Conservation (phyloP, 2,888 invertebrate species). For the Cataglyphis altisquamis region DNA sequence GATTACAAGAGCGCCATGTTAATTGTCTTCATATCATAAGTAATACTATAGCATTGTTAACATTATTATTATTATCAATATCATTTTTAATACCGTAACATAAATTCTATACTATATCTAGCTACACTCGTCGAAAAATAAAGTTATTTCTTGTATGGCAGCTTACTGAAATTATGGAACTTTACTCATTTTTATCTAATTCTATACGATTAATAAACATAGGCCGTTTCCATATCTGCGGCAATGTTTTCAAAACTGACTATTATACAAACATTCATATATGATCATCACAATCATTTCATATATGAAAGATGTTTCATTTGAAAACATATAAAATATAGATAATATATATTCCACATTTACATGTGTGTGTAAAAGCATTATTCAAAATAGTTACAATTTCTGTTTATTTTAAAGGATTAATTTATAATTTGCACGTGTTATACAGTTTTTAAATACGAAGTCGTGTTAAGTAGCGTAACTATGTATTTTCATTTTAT, state of each 20-base stretch:
- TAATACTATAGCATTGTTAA: slow-evolving; percentile 31
- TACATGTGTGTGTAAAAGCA: background rate
- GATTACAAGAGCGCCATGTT: slow-evolving; percentile 25
- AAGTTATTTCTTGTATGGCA: slow-evolving; percentile 39
- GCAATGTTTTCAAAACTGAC: background rate
- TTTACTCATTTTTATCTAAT: slow-evolving; percentile 8
- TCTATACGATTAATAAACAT: slow-evolving; percentile 15
- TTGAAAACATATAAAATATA: slow-evolving; percentile 24
- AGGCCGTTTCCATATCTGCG: background rate
- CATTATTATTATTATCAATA: slow-evolving; percentile 19
- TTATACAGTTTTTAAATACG: background rate
- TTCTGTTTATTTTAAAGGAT: slow-evolving; percentile 16
- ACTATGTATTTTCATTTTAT: background rate
- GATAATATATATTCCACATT: slow-evolving; percentile 7
- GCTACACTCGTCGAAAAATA: slow-evolving; percentile 25
- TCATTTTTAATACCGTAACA: slow-evolving; percentile 21
- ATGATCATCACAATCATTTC: background rate
- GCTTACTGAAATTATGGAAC: slow-evolving; percentile 37
- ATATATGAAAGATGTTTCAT: slow-evolving; percentile 14
- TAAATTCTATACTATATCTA: slow-evolving; percentile 22
- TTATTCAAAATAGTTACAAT: slow-evolving; percentile 17
- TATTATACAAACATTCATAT: background rate
- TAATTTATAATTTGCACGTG: background rate
- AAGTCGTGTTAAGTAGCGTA: background rate
- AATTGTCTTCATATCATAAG: background rate